Conservation (phyloP, 2,888 invertebrate genomes). For the Campoplex capitator region DNA sequence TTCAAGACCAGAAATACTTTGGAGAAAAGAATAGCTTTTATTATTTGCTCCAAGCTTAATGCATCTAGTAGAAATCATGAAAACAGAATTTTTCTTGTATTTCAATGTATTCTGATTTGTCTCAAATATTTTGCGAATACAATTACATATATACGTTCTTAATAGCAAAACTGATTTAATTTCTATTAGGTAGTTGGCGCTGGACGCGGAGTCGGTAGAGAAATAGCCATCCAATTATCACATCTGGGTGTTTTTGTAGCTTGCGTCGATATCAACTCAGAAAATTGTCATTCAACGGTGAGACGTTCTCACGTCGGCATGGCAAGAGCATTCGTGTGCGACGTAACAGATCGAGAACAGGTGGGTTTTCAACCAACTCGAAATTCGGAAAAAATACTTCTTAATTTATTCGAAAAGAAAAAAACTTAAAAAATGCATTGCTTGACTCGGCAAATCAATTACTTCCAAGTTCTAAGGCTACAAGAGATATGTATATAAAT, state of each 20-base stretch:
- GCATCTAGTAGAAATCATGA: background rate
- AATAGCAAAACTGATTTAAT: background rate
- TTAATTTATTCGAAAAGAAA: background rate
- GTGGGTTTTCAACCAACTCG: constrained; percentile 67
- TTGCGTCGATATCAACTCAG: constrained; percentile 88
- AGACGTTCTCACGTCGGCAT: constrained; percentile 84
- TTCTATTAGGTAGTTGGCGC: constrained; percentile 88
- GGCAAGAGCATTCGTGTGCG: constrained; percentile 86
- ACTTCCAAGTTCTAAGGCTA: background rate
- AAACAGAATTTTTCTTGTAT: background rate
- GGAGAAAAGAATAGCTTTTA: too few species aligned
- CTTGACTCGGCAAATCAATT: background rate
- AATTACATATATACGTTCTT: too few species aligned
- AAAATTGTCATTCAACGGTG: constrained; percentile 85
- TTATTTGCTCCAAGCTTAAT: too few species aligned
- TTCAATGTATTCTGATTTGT: background rate
- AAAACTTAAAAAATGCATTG: constrained; percentile 1
- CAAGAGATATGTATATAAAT: constrained; percentile 6
- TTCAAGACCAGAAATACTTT: too few species aligned
- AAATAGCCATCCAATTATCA: constrained; percentile 87
- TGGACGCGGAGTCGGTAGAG: constrained; percentile 89
- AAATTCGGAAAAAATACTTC: background rate
- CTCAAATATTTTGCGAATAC: background rate
- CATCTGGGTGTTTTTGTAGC: constrained; percentile 87
- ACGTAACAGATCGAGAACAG: constrained; percentile 86